These are phyloP conservation scores for Equus quagga DNA, from an alignment of 2,113 vertebrate genomes.

Conservation along the genomic window DNA sequence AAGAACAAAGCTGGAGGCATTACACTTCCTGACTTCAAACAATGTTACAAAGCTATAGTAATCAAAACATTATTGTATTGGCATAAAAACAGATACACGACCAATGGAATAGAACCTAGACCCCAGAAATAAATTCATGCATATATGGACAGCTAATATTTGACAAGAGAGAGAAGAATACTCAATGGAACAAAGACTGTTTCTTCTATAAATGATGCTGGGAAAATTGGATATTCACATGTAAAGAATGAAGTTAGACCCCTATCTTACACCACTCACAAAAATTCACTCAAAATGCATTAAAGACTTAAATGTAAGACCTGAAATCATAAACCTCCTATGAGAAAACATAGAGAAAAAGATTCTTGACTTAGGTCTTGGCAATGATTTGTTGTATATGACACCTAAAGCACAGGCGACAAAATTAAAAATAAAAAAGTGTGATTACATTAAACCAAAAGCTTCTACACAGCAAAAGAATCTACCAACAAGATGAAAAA, in stretches of 20 bases:
- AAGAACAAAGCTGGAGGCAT: neutral
- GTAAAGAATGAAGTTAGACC: neutral
- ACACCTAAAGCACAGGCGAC: neutral
- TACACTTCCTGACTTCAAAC: neutral
- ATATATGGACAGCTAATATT: neutral
- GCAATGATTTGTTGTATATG: neutral
- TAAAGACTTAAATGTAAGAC: neutral
- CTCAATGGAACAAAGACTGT: neutral
- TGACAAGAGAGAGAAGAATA: neutral
- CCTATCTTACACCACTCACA: neutral
- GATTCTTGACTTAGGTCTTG: neutral
- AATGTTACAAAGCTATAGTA: neutral
- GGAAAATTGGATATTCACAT: neutral
- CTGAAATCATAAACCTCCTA: neutral
- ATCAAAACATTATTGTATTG: neutral
- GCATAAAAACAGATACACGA: neutral
- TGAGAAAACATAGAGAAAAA: neutral
- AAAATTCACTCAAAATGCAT: neutral
- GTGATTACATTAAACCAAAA: no score
- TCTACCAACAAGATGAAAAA: neutral
- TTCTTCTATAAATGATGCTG: neutral
- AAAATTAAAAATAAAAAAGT: neutral
- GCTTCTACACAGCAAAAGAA: neutral
- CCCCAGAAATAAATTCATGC: neutral
- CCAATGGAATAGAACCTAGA: neutral